A percentile compares a stretch with the other conserved stretches of the same genome.
Evolutionary conservation across 2,888 invertebrate species (phyloP).

Genomic region (Marronus borbonicus): DNA sequence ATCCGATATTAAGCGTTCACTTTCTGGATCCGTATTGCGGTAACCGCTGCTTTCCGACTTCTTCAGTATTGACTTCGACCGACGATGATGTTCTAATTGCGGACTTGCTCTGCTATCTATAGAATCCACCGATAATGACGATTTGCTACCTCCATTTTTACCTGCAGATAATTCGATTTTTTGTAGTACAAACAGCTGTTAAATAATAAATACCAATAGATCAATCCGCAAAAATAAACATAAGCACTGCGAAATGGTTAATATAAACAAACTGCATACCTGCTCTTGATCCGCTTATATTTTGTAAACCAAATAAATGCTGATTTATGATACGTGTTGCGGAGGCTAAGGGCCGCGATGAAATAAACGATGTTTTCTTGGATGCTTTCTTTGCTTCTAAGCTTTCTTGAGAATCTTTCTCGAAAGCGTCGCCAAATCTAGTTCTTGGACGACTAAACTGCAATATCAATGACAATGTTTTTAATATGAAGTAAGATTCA

Average conservation of each 20-base stretch:
- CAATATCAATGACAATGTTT: background rate
- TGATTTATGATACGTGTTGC: slow-evolving; percentile 83
- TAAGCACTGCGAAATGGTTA: background rate
- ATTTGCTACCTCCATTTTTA: slow-evolving; percentile 76
- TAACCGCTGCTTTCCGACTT: slow-evolving; percentile 78
- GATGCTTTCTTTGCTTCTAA: slow-evolving; percentile 69
- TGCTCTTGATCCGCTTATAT: slow-evolving; percentile 70
- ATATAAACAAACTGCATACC: slow-evolving; percentile 59
- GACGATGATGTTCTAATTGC: slow-evolving; percentile 77
- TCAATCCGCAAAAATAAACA: too few relatives aligned
- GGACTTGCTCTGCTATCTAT: slow-evolving; percentile 77
- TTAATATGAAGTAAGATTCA: too few relatives aligned
- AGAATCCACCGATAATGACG: slow-evolving; percentile 80
- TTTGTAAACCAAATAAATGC: slow-evolving; percentile 80
- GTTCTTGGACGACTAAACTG: slow-evolving; percentile 66
- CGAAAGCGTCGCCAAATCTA: slow-evolving; percentile 70
- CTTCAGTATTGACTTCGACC: slow-evolving; percentile 85
- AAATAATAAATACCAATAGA: background rate
- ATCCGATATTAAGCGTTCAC: slow-evolving; percentile 81
- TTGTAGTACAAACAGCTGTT: background rate
- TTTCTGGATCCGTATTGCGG: slow-evolving; percentile 78
- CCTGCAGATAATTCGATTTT: slow-evolving; percentile 62
- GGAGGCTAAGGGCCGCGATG: slow-evolving; percentile 79
- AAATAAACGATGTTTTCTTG: slow-evolving; percentile 74
- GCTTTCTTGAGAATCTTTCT: slow-evolving; percentile 73